Conservation (phyloP, 35 echinoderm and acorn worm genomes). For the Lytechinus variegatus region DNA sequence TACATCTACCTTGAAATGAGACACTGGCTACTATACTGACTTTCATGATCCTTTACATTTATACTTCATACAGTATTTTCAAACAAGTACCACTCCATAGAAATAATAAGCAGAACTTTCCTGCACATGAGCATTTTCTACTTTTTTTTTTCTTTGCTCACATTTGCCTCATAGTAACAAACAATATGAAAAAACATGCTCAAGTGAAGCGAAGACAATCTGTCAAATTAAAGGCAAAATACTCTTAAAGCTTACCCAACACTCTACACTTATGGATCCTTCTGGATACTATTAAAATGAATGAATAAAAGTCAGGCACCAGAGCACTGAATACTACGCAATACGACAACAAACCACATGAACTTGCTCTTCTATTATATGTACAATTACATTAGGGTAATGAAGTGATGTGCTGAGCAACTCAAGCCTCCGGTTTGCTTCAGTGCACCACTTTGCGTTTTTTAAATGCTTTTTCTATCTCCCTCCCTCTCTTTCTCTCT, state of each 20-base stretch:
- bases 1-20: no score
- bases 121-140: no score
- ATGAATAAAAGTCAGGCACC: background rate
- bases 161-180: no score
- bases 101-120: no score
- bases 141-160: no score
- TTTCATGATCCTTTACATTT: no score
- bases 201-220: no score
- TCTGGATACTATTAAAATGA: background rate
- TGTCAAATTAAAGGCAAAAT: no score
- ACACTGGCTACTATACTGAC: no score
- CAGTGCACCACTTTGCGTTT: background rate
- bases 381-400: background rate
- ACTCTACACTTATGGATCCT: background rate
- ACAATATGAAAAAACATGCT: no score
- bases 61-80: no score
- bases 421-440: background rate
- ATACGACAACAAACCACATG: background rate
- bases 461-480: background rate
- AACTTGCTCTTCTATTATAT: background rate
- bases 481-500: background rate
- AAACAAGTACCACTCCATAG: no score
- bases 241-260: background rate
- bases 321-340: background rate
- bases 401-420: background rate